Evolutionary conservation across 2,888 invertebrate species (phyloP).

Genomic region (Agrotis ipsilon): DNA sequence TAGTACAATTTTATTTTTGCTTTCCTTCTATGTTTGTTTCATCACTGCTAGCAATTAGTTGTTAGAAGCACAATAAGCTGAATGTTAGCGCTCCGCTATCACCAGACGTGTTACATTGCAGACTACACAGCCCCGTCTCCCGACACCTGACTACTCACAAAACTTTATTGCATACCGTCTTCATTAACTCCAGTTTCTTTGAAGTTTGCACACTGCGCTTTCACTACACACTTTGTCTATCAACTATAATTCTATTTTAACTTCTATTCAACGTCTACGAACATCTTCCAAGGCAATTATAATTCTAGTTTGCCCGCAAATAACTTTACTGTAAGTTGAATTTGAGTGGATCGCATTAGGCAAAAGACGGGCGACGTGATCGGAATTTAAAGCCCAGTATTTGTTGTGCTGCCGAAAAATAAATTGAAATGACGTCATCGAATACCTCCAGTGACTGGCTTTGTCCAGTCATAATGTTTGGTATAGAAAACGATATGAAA

Average conservation of each 20-base stretch:
- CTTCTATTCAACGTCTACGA: slow-evolving; percentile 27
- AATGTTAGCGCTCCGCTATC: slow-evolving; percentile 15
- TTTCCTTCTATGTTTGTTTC: not conserved
- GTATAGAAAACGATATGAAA: slow-evolving; percentile 25
- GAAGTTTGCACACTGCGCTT: slow-evolving; percentile 74
- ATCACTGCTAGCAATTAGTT: slow-evolving; percentile 9
- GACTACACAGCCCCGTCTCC: slow-evolving; percentile 57
- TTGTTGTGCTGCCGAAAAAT: slow-evolving; percentile 34
- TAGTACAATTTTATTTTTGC: too few species aligned
- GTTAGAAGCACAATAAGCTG: slow-evolving; percentile 13
- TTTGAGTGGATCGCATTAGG: slow-evolving; percentile 42
- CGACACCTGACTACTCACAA: slow-evolving; percentile 75
- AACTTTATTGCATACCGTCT: slow-evolving; percentile 81
- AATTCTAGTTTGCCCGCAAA: slow-evolving; percentile 37
- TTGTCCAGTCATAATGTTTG: slow-evolving; percentile 21
- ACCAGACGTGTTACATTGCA: slow-evolving; percentile 12
- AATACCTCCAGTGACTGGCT: slow-evolving; percentile 22
- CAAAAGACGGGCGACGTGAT: slow-evolving; percentile 48
- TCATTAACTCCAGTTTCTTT: slow-evolving; percentile 81
- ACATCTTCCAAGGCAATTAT: slow-evolving; percentile 29
- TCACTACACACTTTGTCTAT: slow-evolving; percentile 58
- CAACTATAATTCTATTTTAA: slow-evolving; percentile 51
- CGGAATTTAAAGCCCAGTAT: slow-evolving; percentile 39
- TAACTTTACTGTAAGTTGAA: slow-evolving; percentile 29
- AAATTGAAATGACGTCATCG: slow-evolving; percentile 43